These are phyloP conservation scores for Amblyopsis rosae DNA, from an alignment of 2,113 vertebrate species.

Conservation along the genomic window DNA sequence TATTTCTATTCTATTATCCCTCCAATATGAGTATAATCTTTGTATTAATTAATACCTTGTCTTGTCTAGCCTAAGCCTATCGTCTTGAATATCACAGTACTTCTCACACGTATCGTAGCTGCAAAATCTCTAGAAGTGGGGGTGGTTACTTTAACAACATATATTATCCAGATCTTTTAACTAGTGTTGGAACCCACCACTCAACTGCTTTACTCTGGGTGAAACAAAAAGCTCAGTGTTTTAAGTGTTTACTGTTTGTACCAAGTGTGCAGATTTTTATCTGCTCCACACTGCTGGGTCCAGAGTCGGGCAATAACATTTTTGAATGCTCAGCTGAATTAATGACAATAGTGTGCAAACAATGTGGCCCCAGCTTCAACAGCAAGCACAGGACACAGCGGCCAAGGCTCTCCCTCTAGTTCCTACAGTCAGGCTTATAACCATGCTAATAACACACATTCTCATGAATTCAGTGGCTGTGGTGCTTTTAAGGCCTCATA, in stretches of 20 bases:
- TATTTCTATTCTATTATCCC: too few species aligned
- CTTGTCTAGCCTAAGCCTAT: background rate
- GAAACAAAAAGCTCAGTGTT: slow-evolving; percentile 78
- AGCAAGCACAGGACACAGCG: slow-evolving; percentile 59
- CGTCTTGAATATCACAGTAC: slow-evolving; percentile 9
- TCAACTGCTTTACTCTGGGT: slow-evolving; percentile 10
- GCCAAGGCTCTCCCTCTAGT: slow-evolving; percentile 43
- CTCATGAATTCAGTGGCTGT: slow-evolving; percentile 6
- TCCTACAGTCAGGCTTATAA: background rate
- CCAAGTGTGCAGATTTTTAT: slow-evolving; percentile 86
- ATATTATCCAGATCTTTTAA: slow-evolving; percentile 9
- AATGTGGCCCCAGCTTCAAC: slow-evolving; percentile 59
- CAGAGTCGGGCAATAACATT: slow-evolving; percentile 77
- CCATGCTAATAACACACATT: slow-evolving; percentile 48
- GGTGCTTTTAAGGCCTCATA: too few species aligned
- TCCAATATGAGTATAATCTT: too few species aligned
- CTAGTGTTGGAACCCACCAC: background rate
- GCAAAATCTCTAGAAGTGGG: slow-evolving; percentile 11
- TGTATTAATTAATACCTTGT: too few species aligned
- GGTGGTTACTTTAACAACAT: background rate
- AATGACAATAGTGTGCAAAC: slow-evolving; percentile 76
- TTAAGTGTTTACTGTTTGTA: slow-evolving; percentile 78
- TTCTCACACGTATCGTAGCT: slow-evolving; percentile 17
- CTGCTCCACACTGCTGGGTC: slow-evolving; percentile 62
- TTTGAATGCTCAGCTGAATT: slow-evolving; percentile 80